Evolutionary conservation across 2,797 vertebrate genomes (phyloP), one percentile per base, ranked within the genome.

Genomic region (Cirrhinus mrigala): DNA sequence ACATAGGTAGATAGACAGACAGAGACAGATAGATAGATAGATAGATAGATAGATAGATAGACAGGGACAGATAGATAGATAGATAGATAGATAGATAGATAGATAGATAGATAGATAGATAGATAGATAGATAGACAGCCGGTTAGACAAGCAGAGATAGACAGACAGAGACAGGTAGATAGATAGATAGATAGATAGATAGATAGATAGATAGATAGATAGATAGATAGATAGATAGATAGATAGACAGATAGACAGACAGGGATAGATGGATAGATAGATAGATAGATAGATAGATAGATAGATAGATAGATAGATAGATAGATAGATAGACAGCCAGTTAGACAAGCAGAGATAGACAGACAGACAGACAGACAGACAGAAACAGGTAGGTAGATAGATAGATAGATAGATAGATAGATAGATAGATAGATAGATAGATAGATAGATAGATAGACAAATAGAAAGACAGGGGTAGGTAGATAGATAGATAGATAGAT

Each of bases 391-490:
- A 7, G 64, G 33, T 10, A 29, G 73, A 78, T 16, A 16, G 33
- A 62, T 15, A 15, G 18, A 44, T 16, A 48, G 48, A 74, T 16
- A 54, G 8, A 29, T 2, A 29, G 69, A n/a, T n/a, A n/a, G 3
- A 20, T 0, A 48, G 29, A 69, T 0, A 37, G 18, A 20, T 8
- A 6, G 8, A 12, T 3, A 69, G 11, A 33, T 3, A 33, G 33
- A 33, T 0, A 2, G 11, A n/a, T 0, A 37, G 2, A 16, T 0
- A 15, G 14, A 64, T 0, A 48, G 18, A 40, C 0, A 27, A n/a
- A 15, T 48, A 2, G 14, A 68, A 1, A 68, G 3, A 3, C 29
- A 29, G 29, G 20, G 15, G 44, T 3, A 46, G 24, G 54, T 0
- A 46, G 12, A 27, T 2, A 9, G 56, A 22, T 2, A 60, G 18